Evolutionary conservation across 2,797 vertebrate genomes (phyloP), one percentile per base, ranked within the genome.

Genomic region (Pterois miles): DNA sequence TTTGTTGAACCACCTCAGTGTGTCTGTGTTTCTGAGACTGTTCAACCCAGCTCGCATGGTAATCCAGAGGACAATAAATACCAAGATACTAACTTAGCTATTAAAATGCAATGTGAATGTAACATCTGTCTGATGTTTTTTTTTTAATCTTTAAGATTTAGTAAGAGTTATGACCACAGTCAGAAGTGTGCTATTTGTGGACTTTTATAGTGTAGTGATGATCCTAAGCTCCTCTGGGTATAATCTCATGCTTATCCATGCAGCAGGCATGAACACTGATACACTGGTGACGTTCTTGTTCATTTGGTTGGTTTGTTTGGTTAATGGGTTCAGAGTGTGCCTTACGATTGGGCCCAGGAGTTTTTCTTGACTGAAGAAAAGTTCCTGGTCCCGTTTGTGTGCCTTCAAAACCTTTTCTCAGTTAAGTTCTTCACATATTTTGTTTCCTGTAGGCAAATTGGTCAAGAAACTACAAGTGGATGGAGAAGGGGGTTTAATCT

Each of bases 281-380:
- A 93, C 92, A 91, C 86, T 65, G 89, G 89, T 89, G 89, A 82
- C 71, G 83, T 90, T 91, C 86, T 86, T 81, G 84, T 86, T 92
- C 74, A 82, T 80, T 83, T 75, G 76, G 58, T 85, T 87, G 82
- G 90, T 90, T 88, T 81, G 84, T 88, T 88, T 60, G 89, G 90
- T 89, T 89, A 65, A 82, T 74, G 91, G 90, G 88, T 89, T 88
- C 66, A 85, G 78, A 4, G 88, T 89, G 89, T 92, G 82, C 84
- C 84, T 88, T 83, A 70, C 36, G 5, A 43, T 63, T 34, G 66
- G 84, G 67, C 2, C 16, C 76, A 77, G 91, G 90, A 78, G 78
- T 63, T 92, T 92, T 93, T 91, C 90, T 91, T 69, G 31, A 62
- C 20, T 9, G 20, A 65, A 92, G 89, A 92, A 93, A 92, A 88